Base-by-base conservation (phyloP, 2,797 vertebrate species). In the Sebastes itinus region DNA sequence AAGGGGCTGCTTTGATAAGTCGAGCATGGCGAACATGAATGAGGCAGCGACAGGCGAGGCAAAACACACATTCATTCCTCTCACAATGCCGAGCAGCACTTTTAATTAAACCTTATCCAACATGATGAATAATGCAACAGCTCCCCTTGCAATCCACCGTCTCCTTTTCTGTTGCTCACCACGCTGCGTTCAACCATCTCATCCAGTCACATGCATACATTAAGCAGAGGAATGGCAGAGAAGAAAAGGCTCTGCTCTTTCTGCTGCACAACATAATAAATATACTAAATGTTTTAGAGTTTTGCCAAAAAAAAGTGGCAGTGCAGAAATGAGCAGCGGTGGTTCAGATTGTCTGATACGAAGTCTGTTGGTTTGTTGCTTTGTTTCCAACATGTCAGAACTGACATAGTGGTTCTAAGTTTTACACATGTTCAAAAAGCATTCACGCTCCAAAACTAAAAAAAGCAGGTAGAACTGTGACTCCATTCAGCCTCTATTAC, bases 41-140 rank as follows among this genome's bases (percentile, higher is more conserved):
- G 96, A 97, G 97, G 97, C 96, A 96, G 94, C 94, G 96, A 97
- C 97, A 96, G 96, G 92, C 95, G 93, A 95, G 95, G 96, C 97
- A 97, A 97, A 96, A 97, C 97, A 97, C 94, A 97, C 96, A 98
- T 97, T 98, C 96, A 97, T 96, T 96, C 96, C 92, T 89, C 92
- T 87, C 92, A 97, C 97, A 97, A 97, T 97, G 92, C 94, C 91
- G 89, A 96, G 95, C 96, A 96, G 96, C 96, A 96, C 96, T 97
- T 97, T 97, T 98, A 98, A 98, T 98, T 98, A 97, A 98, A 97
- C 95, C 96, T 97, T 97, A 97, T 97, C 97, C 97, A 97, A 96
- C 96, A 96, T 75, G 96, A 97, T 97, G 97, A 97, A 97, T 97
- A 96, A 96, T 96, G 95, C 96, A 97, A 95, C 96, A 95, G 95